Base-by-base conservation (phyloP, 2,888 invertebrate genomes). In the Acleris cristana region DNA sequence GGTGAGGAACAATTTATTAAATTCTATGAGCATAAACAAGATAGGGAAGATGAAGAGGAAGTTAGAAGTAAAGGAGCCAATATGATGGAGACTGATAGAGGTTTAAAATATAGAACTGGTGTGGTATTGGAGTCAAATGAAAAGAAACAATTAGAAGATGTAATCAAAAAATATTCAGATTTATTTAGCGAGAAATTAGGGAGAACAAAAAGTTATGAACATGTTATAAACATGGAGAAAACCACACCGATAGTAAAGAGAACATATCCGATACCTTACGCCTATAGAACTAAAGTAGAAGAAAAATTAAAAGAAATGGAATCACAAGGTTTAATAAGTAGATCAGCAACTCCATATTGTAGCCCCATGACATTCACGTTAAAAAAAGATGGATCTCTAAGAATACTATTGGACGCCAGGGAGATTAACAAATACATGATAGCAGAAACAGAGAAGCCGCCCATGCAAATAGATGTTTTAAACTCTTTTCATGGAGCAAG, bases 251-350 rank as follows among this genome's bases (percentile, higher is more conserved):
- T 74, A 45, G 45, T 74, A 7, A 74, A 68, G 26, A 62, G 59
- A 1, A 45, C 72, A 1, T 74, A 75, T 52, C 75, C 74, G 1
- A 23, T 77, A 12, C 74, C 75, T 0, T 75, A 70, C 58, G 73
- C 75, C 0, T 73, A 76, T 69, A 55, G 75, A 4, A 26, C 34
- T 0, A 72, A 71, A 26, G 26, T 77, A 1, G 71, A 72, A 18
- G 21, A 48, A 18, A 74, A 74, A 52, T 45, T 74, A 18, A 21
- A 16, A 0, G 73, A 76, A 52, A 65, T 76, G 65, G 74, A 70
- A 23, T 18, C 60, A 0, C 34, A 60, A 49, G 62, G 59, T 0
- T 23, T 49, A 16, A 59, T 54, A 30, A 62, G 40, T 45, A 23
- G 54, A 3, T 6, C 26, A 2, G 5, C 62, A 1, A 62, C 62